Base-by-base conservation (phyloP, 2,888 invertebrate genomes). In the Erebia ligea region DNA sequence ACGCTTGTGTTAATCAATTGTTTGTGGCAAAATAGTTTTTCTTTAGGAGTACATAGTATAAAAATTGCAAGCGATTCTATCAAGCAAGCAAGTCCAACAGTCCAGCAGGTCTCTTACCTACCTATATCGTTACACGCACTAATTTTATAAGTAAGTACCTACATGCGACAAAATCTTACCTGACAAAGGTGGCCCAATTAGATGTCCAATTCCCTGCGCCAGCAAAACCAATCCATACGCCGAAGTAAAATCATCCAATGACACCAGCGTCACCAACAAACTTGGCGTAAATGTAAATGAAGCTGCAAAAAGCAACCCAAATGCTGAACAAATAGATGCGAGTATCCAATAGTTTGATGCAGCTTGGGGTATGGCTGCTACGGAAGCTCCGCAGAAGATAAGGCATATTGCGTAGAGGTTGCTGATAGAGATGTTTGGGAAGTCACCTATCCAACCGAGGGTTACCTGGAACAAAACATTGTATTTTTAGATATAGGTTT, bases 281-380 rank as follows among this genome's bases (percentile, higher is more conserved):
- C 98, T 97, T 0, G 98, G 98, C 0, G 98, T 98, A 77, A 98
- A 96, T 0, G 98, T 97, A 86, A 98, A 98, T 73, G 97, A 98
- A 77, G 98, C 98, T 64, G 98, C 98, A 84, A 98, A 98, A 77
- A 97, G 97, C 76, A 98, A 94, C 13, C 99, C 99, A 89, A 98
- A 99, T 0, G 96, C 90, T 0, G 95, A 95, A 21, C 94, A 94
- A 17, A 91, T 89, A 72, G 85, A 81, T 48, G 91, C 91, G 58
- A 95, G 85, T 13, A 92, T 77, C 84, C 90, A 89, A 77, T 94
- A 95, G 79, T 89, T 89, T 69, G 89, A 77, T 0, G 91, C 91
- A 9, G 94, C 91, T 40, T 93, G 80, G 0, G 95, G 95, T 86
- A 96, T 95, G 0, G 94, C 88, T 1, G 94, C 94, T 2, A 95